Percentiles rank a stretch among this genome's conserved stretches.
These are phyloP conservation scores for Planococcus citri DNA, from an alignment of 1,140 invertebrate genomes.

Conservation along the genomic window DNA sequence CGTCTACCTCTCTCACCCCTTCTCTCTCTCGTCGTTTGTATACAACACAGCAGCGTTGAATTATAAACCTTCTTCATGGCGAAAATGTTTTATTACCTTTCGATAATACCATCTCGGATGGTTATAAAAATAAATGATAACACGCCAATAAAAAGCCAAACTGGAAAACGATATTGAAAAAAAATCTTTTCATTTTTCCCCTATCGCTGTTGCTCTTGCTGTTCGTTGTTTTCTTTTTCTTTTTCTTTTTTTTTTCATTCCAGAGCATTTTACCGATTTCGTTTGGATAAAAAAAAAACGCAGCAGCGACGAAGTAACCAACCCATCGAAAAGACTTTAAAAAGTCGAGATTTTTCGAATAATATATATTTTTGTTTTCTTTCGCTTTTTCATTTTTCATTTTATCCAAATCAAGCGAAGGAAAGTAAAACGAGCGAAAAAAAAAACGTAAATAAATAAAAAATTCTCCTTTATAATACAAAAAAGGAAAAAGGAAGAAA, in stretches of 20 bases:
- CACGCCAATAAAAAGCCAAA: not conserved
- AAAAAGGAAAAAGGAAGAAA: too few relatives aligned
- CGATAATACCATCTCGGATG: not conserved
- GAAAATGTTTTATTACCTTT: conserved; percentile 1
- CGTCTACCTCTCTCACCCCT: too few relatives aligned
- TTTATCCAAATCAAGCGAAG: not conserved
- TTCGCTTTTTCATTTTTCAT: not conserved
- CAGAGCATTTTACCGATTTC: not conserved
- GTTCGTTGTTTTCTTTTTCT: too few relatives aligned
- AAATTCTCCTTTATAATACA: too few relatives aligned
- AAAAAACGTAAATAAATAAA: not conserved
- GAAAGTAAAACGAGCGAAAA: not conserved
- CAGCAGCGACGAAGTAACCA: too few relatives aligned
- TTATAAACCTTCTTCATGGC: too few relatives aligned
- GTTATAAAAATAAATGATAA: not conserved
- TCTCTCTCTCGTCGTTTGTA: too few relatives aligned
- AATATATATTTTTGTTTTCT: too few relatives aligned
- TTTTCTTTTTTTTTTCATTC: too few relatives aligned
- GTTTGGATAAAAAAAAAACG: not conserved
- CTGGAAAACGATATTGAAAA: not conserved
- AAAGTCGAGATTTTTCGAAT: not conserved
- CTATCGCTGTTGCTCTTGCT: too few relatives aligned
- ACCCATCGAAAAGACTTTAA: not conserved
- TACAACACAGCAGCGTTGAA: too few relatives aligned
- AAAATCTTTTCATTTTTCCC: not conserved